Percentiles rank a stretch among this genome's conserved stretches.
Evolutionary conservation across 2,888 invertebrate species (phyloP).

Genomic region (Lacanobia oleracea): DNA sequence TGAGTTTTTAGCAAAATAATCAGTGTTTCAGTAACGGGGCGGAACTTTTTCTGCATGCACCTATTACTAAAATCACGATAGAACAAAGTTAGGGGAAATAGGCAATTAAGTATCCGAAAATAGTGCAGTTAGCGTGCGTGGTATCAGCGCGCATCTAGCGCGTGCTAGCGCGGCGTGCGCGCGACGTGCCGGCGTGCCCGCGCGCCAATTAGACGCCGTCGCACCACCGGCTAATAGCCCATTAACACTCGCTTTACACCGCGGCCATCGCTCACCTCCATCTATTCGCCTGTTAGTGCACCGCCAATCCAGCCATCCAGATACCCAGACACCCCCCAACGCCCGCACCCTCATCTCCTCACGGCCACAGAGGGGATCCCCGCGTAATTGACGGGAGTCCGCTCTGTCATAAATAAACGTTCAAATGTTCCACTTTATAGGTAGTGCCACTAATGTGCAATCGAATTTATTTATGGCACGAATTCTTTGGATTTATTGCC

Average conservation of each 20-base stretch:
- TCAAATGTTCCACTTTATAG: conserved; percentile 71
- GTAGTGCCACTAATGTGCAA: conserved; percentile 71
- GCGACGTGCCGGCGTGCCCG: conserved; percentile 73
- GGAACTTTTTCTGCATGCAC: background rate
- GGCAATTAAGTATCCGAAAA: conserved; percentile 72
- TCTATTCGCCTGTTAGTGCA: conserved; percentile 74
- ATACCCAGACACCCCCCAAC: conserved; percentile 50
- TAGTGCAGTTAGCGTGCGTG: conserved; percentile 80
- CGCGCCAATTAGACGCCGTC: conserved; percentile 83
- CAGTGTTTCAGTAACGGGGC: background rate
- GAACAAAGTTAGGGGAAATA: conserved; percentile 60
- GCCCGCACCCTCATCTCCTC: conserved; percentile 56
- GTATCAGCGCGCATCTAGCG: conserved; percentile 80
- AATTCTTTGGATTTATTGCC: conserved; percentile 69
- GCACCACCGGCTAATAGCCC: conserved; percentile 84
- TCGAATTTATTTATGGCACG: conserved; percentile 72
- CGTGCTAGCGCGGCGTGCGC: conserved; percentile 70
- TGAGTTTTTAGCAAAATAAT: background rate
- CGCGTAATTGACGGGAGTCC: conserved; percentile 69
- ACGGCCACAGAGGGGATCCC: conserved; percentile 65
- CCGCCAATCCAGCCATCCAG: conserved; percentile 57
- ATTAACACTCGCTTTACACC: conserved; percentile 87
- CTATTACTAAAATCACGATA: conserved; percentile 45
- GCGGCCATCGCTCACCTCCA: conserved; percentile 80
- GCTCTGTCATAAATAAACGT: conserved; percentile 71